Conservation (phyloP, 23 tunicate genomes). For the Diplosoma virens region DNA sequence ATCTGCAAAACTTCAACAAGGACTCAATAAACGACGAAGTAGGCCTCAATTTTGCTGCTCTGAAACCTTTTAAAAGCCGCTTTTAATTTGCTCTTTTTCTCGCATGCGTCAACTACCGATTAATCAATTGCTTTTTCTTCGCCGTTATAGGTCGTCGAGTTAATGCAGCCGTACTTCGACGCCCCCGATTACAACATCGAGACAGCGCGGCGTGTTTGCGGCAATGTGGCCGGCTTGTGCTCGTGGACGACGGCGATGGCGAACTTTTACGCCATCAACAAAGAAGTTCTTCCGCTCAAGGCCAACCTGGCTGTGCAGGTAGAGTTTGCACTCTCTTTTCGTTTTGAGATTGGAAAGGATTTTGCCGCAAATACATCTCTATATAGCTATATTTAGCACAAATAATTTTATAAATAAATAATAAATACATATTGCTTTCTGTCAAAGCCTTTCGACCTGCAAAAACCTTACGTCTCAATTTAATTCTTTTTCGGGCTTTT, state of each 20-base stretch:
- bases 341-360: too few relatives aligned
- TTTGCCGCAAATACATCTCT: too few relatives aligned
- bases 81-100: too few relatives aligned
- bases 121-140: background rate
- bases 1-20: conserved; percentile 86
- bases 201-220: conserved; percentile 75
- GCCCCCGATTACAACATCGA: conserved; percentile 91
- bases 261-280: conserved; percentile 91
- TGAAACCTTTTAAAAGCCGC: too few relatives aligned
- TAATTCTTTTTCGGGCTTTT: too few relatives aligned
- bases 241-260: conserved; percentile 98
- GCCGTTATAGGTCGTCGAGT: conserved; percentile 57
- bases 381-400: too few relatives aligned
- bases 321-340: background rate
- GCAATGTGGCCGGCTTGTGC: conserved; percentile 94
- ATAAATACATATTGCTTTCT: too few relatives aligned
- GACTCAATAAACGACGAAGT: conserved; percentile 91
- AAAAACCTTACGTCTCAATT: too few relatives aligned
- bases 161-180: conserved; percentile 92
- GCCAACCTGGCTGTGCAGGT: conserved; percentile 94
- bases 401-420: too few relatives aligned
- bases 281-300: conserved; percentile 90
- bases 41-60: background rate
- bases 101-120: background rate
- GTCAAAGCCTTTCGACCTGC: too few relatives aligned